Evolutionary conservation across 2,113 vertebrate genomes (phyloP).

Genomic region (Morphnarchus princeps): DNA sequence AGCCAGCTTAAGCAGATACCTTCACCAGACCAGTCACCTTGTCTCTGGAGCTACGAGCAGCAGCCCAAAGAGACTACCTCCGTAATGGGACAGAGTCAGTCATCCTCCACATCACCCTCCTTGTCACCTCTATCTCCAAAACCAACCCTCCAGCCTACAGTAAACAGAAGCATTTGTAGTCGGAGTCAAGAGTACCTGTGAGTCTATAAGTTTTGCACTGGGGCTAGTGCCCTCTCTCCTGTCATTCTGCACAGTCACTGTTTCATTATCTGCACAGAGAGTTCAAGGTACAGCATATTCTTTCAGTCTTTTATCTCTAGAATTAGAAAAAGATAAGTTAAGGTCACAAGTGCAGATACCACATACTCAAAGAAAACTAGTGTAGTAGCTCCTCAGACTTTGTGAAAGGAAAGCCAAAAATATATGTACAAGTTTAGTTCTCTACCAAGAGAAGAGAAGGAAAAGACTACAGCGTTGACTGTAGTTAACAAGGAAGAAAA

Average conservation of each 20-base stretch:
- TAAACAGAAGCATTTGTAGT: slow-evolving; percentile 56
- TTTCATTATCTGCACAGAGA: not conserved
- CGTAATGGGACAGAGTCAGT: slow-evolving; percentile 49
- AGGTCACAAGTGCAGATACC: not conserved
- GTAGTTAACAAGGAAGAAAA: not conserved
- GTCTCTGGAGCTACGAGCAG: slow-evolving; percentile 81
- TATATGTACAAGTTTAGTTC: not conserved
- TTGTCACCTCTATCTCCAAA: slow-evolving; percentile 74
- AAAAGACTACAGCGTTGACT: not conserved
- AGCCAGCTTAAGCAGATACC: slow-evolving; percentile 70
- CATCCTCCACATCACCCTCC: slow-evolving; percentile 73
- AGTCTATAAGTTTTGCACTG: slow-evolving; percentile 30
- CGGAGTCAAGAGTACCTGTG: slow-evolving; percentile 74
- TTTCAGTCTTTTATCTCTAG: not conserved
- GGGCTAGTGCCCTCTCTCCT: not conserved
- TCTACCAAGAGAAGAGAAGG: not conserved
- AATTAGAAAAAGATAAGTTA: not conserved
- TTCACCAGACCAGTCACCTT: slow-evolving; percentile 69
- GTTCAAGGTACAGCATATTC: not conserved
- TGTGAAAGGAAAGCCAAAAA: not conserved
- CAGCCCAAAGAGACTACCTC: slow-evolving; percentile 68
- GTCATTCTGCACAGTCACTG: not conserved
- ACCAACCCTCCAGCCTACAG: slow-evolving; percentile 55
- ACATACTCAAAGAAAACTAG: not conserved
- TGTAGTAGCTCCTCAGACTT: not conserved